These are phyloP conservation scores for Phthorimaea operculella DNA, from an alignment of 1,140 invertebrate genomes.

Conservation along the genomic window DNA sequence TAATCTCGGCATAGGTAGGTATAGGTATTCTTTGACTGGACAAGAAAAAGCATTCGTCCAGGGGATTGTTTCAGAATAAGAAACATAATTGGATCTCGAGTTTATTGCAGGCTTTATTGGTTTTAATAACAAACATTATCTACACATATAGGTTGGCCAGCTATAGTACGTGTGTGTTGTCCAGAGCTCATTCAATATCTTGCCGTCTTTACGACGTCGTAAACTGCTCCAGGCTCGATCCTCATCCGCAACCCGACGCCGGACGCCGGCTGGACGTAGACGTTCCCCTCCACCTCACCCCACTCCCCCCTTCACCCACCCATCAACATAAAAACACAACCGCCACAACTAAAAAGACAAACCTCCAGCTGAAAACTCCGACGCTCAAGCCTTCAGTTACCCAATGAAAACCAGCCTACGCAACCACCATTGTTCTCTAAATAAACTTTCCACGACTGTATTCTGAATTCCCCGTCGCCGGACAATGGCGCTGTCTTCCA, in stretches of 20 bases:
- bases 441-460: slow-evolving; percentile 21
- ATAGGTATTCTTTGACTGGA: too few relatives aligned
- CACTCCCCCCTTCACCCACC: neutral
- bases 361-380: neutral
- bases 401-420: slow-evolving; percentile 6
- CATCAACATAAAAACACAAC: neutral
- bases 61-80: too few relatives aligned
- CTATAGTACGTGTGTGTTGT: neutral
- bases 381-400: neutral
- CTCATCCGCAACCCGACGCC: slow-evolving; percentile 31
- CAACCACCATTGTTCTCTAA: slow-evolving; percentile 19
- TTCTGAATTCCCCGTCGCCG: slow-evolving; percentile 21
- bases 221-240: slow-evolving; percentile 3
- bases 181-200: slow-evolving; percentile 27
- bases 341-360: too few relatives aligned
- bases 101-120: too few relatives aligned
- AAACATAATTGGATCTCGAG: too few relatives aligned
- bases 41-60: too few relatives aligned
- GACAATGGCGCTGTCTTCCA: slow-evolving; percentile 55
- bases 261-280: slow-evolving; percentile 12
- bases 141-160: neutral
- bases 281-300: slow-evolving; percentile 6
- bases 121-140: too few relatives aligned
- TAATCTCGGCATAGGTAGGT: too few relatives aligned
- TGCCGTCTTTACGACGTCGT: slow-evolving; percentile 32